These are phyloP conservation scores for Dicranocentrus wangi DNA, from an alignment of 2,888 invertebrate genomes.

Conservation along the genomic window DNA sequence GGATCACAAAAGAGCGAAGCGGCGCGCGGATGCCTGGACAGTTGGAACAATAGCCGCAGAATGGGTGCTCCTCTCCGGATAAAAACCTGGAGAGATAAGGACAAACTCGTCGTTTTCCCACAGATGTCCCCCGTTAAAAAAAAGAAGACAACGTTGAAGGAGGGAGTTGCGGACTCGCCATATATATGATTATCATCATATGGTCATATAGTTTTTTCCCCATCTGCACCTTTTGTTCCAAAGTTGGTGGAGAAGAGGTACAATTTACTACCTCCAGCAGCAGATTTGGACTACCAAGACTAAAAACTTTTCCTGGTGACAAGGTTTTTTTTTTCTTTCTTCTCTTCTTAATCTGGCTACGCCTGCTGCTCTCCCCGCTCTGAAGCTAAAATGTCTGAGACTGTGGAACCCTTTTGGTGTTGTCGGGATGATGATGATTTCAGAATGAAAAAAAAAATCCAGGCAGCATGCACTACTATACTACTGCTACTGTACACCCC, in stretches of 20 bases:
- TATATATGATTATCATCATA: conserved; percentile 14
- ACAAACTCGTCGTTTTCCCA: conserved; percentile 5
- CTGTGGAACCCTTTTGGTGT: no score
- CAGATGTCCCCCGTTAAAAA: conserved; percentile 43
- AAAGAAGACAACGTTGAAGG: conserved; percentile 27
- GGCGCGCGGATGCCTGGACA: no score
- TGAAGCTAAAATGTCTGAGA: no score
- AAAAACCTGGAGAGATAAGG: no score
- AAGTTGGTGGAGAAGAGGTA: not conserved
- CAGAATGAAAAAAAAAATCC: no score
- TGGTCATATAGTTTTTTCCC: conserved; percentile 24
- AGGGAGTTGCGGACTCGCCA: conserved; percentile 29
- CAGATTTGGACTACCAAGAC: not conserved
- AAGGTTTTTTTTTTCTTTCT: no score
- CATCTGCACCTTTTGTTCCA: conserved; percentile 16
- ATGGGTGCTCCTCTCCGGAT: no score
- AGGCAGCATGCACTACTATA: no score
- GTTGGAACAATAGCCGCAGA: conserved; percentile 4
- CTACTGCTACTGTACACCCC: no score
- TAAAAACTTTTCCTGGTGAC: not conserved
- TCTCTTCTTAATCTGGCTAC: conserved; percentile 10
- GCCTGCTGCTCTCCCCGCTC: conserved; percentile 5
- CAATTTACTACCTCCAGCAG: conserved; percentile 4
- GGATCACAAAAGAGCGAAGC: conserved; percentile 18
- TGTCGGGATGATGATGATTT: no score